These are phyloP conservation scores for Zenarchopterus dispar DNA, from an alignment of 2,797 vertebrate genomes.

Conservation along the genomic window DNA sequence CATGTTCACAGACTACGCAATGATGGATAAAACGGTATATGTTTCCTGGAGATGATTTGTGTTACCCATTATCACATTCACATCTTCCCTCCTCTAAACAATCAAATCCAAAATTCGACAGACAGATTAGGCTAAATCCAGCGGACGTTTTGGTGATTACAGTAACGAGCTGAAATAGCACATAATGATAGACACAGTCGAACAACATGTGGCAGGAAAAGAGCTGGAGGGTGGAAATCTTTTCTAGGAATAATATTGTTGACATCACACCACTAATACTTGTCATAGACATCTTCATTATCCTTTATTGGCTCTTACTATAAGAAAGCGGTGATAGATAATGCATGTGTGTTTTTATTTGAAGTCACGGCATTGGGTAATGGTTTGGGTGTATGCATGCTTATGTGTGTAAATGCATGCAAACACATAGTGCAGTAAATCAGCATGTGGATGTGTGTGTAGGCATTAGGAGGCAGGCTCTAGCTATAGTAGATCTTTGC, in stretches of 20 bases:
- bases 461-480: slow-evolving; percentile 24
- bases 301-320: slow-evolving; percentile 22
- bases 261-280: slow-evolving; percentile 63
- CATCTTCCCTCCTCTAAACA: slow-evolving; percentile 70
- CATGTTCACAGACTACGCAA: slow-evolving; percentile 27
- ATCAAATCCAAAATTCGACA: slow-evolving; percentile 71
- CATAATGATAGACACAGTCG: slow-evolving; percentile 68
- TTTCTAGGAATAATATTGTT: slow-evolving; percentile 51
- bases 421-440: slow-evolving; percentile 17
- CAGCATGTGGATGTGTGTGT: slow-evolving; percentile 6
- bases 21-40: slow-evolving; percentile 30
- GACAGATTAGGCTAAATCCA: slow-evolving; percentile 72
- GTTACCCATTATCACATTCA: slow-evolving; percentile 64
- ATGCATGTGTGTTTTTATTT: slow-evolving; percentile 39
- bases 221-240: slow-evolving; percentile 54
- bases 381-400: not conserved
- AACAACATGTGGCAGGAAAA: slow-evolving; percentile 67
- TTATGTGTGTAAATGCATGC: slow-evolving; percentile 2
- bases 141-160: slow-evolving; percentile 71
- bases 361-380: slow-evolving; percentile 3
- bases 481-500: slow-evolving; percentile 74
- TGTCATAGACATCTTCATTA: slow-evolving; percentile 65
- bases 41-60: slow-evolving; percentile 46
- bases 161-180: slow-evolving; percentile 71
- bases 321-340: slow-evolving; percentile 22